These are phyloP conservation scores for Stenoptilia bipunctidactyla DNA, from an alignment of 2,888 invertebrate genomes.

Conservation along the genomic window DNA sequence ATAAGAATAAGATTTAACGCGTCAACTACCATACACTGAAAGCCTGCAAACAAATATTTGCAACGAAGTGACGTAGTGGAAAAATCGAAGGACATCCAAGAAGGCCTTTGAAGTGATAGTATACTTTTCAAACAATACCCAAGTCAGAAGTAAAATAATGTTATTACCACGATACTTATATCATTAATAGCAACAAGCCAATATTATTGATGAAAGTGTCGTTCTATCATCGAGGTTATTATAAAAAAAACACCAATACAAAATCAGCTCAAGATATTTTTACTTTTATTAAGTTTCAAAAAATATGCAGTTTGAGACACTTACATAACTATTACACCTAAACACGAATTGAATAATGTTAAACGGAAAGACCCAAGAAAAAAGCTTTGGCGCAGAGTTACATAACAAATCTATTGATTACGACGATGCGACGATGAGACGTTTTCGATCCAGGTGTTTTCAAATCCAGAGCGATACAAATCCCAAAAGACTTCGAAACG, in stretches of 20 bases:
- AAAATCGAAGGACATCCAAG: no score
- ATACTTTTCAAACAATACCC: no score
- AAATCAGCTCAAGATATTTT: no score
- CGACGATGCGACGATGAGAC: slow-evolving; percentile 3
- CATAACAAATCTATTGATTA: slow-evolving; percentile 1
- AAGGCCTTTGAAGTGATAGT: no score
- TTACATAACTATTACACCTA: background rate
- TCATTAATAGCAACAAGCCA: no score
- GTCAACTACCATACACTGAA: no score
- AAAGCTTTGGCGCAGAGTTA: background rate
- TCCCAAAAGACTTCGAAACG: slow-evolving; percentile 23
- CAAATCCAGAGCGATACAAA: slow-evolving; percentile 8
- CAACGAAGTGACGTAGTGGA: no score
- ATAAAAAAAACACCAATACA: slow-evolving; percentile 8
- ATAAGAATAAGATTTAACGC: no score
- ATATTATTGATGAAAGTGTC: no score
- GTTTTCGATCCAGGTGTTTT: slow-evolving; percentile 2
- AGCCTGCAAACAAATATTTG: no score
- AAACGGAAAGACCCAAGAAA: background rate
- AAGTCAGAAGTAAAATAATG: no score
- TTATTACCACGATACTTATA: no score
- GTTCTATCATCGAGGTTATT: background rate
- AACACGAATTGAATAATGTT: background rate
- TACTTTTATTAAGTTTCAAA: background rate
- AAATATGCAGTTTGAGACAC: background rate